Evolutionary conservation across 2,797 vertebrate genomes (phyloP).

Genomic region (Echeneis naucrates): DNA sequence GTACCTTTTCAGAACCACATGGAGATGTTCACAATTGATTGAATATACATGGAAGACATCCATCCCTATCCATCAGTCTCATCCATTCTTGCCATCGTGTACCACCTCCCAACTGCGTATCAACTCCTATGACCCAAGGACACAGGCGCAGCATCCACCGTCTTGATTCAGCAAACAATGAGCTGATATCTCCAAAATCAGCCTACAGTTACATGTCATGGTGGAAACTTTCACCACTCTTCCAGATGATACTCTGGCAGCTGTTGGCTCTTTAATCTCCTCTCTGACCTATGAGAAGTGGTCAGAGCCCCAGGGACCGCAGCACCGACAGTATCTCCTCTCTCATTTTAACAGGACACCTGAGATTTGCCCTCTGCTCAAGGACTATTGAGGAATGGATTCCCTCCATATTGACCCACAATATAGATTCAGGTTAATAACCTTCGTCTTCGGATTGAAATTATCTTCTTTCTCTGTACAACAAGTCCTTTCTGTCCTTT

Average conservation of each 20-base stretch:
- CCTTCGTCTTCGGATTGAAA: background rate
- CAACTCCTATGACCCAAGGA: slow-evolving; percentile 13
- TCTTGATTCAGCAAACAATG: slow-evolving; percentile 35
- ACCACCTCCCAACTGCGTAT: slow-evolving; percentile 11
- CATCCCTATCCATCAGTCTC: slow-evolving; percentile 5
- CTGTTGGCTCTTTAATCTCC: slow-evolving; percentile 59
- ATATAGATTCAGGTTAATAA: background rate
- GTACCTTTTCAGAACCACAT: slow-evolving; percentile 7
- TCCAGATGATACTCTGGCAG: slow-evolving; percentile 56
- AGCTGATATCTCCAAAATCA: slow-evolving; percentile 38
- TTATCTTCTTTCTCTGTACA: background rate
- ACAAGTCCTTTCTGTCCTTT: background rate
- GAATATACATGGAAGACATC: slow-evolving; percentile 16
- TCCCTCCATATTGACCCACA: slow-evolving; percentile 3
- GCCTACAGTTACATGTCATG: slow-evolving; percentile 15
- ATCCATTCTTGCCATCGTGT: slow-evolving; percentile 6
- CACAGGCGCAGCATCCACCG: slow-evolving; percentile 8
- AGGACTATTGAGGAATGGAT: slow-evolving; percentile 14
- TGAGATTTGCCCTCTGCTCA: slow-evolving; percentile 29
- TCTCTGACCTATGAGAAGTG: slow-evolving; percentile 47
- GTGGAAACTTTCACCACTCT: slow-evolving; percentile 25
- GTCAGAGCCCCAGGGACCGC: slow-evolving; percentile 33
- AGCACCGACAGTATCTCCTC: slow-evolving; percentile 15
- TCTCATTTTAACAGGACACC: slow-evolving; percentile 36
- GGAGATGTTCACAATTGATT: slow-evolving; percentile 12